A percentile compares a stretch with the other conserved stretches of the same genome.
Evolutionary conservation across 2,113 vertebrate species (phyloP).

Genomic region (Edolisoma coerulescens): DNA sequence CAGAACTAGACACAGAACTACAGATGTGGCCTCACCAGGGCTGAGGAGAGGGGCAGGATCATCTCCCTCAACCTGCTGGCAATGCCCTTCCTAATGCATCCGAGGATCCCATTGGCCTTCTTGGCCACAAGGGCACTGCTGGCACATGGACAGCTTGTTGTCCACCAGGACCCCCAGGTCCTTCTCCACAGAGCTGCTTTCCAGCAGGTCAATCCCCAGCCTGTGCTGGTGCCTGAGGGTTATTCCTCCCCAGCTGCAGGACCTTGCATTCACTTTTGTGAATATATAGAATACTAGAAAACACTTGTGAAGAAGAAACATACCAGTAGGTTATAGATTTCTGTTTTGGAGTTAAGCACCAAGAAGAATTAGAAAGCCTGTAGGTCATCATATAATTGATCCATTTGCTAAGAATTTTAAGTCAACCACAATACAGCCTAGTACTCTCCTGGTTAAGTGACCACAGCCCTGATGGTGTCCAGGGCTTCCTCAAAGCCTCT

Average conservation of each 20-base stretch:
- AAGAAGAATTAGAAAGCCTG: neutral
- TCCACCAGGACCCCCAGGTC: neutral
- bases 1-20: neutral
- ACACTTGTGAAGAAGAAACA: neutral
- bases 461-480: too few relatives aligned
- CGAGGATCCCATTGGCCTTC: accelerated
- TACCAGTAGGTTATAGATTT: neutral
- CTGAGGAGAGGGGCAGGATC: neutral
- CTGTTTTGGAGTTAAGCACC: neutral
- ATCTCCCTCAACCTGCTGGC: neutral
- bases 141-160: neutral
- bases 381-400: neutral
- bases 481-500: neutral
- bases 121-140: neutral
- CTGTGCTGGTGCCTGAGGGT: neutral
- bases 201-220: accelerated
- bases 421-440: neutral
- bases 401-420: neutral
- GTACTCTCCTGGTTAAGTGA: neutral
- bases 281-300: too few relatives aligned
- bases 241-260: neutral
- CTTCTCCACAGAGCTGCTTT: neutral
- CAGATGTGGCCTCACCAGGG: neutral
- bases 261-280: neutral
- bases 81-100: accelerated